Percentiles rank a stretch among this genome's conserved stretches.
Evolutionary conservation across 2,113 vertebrate genomes (phyloP).

Genomic region (Ctenomys sociabilis): DNA sequence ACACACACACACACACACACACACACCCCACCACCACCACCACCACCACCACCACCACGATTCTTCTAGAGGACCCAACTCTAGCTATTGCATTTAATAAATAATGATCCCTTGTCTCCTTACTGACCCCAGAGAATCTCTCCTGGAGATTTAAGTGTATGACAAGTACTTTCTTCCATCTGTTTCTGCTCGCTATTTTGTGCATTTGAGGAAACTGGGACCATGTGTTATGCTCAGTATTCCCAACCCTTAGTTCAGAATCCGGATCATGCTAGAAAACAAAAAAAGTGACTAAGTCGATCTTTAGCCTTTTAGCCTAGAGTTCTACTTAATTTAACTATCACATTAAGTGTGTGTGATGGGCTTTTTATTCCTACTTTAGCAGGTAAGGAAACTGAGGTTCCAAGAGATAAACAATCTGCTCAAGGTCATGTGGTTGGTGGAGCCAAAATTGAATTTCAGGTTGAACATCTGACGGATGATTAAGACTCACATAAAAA

Average conservation of each 20-base stretch:
- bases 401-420: slow-evolving; percentile 32
- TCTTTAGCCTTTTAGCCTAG: slow-evolving; percentile 26
- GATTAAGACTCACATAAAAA: slow-evolving; percentile 76
- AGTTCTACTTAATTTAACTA: slow-evolving; percentile 62
- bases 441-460: slow-evolving; percentile 61
- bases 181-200: background rate
- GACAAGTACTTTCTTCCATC: background rate
- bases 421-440: slow-evolving; percentile 47
- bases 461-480: slow-evolving; percentile 63
- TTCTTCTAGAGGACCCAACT: background rate
- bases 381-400: slow-evolving; percentile 63
- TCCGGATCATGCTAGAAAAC: background rate
- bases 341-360: background rate
- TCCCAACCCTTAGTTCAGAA: background rate
- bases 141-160: background rate
- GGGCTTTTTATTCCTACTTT: slow-evolving; percentile 20
- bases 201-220: background rate
- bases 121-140: background rate
- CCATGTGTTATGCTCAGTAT: background rate
- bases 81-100: background rate
- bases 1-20: background rate
- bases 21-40: background rate
- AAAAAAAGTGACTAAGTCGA: background rate
- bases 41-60: too few species aligned
- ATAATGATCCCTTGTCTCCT: slow-evolving; percentile 33